Evolutionary conservation across 2,888 invertebrate species (phyloP).

Genomic region (Rhyacophila evoluta): DNA sequence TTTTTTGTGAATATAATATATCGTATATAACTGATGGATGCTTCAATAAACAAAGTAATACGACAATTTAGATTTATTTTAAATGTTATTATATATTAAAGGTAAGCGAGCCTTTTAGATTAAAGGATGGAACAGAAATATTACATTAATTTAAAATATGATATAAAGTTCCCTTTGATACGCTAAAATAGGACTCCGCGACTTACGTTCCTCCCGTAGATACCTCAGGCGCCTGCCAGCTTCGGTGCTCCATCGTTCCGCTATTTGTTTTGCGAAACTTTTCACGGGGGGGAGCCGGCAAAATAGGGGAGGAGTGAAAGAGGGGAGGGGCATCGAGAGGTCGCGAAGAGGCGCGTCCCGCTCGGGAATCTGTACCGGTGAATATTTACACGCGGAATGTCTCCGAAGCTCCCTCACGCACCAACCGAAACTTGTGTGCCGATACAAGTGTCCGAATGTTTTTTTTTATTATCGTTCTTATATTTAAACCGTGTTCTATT

Average conservation of each 20-base stretch:
- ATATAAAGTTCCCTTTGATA: neutral
- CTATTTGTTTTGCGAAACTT: conserved; percentile 22
- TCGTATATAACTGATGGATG: too few species aligned
- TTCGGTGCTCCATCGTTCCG: neutral
- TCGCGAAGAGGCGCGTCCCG: neutral
- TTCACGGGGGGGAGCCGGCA: neutral
- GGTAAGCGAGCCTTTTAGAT: too few species aligned
- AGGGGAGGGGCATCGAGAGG: neutral
- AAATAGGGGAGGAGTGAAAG: neutral
- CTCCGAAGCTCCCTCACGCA: neutral
- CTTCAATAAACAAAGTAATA: too few species aligned
- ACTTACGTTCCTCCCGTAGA: neutral
- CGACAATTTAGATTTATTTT: too few species aligned
- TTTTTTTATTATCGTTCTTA: neutral
- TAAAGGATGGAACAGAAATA: too few species aligned
- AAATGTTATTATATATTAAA: too few species aligned
- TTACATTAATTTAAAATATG: neutral
- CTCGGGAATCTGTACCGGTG: conserved; percentile 4
- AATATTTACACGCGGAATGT: conserved; percentile 9
- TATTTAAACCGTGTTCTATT: too few species aligned
- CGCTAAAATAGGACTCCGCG: neutral
- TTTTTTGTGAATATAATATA: too few species aligned
- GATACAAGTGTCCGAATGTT: neutral
- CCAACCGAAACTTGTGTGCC: neutral
- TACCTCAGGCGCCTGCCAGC: conserved; percentile 18